Conservation (phyloP, 2,113 vertebrate genomes). For the Silurus meridionalis region DNA sequence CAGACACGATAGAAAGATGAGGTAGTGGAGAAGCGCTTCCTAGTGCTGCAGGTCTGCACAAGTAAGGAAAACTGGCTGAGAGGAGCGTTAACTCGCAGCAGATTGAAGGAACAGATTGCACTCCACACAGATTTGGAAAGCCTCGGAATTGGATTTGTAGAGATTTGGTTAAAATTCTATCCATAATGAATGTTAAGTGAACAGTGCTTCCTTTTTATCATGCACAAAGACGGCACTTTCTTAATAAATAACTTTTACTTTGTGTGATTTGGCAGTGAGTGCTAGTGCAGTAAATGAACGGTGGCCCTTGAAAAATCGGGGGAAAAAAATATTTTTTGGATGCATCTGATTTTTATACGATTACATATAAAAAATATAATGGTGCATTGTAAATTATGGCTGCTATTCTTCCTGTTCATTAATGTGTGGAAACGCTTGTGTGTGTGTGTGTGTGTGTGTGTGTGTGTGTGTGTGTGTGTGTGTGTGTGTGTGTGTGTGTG, state of each 20-base stretch:
- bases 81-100: constrained; percentile 57
- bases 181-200: constrained; percentile 57
- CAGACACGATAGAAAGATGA: constrained; percentile 11
- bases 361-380: background rate
- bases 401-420: background rate
- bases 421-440: background rate
- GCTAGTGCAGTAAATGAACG: background rate
- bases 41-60: constrained; percentile 25
- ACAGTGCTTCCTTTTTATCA: constrained; percentile 34
- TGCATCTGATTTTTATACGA: background rate
- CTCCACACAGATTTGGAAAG: constrained; percentile 60
- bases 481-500: background rate
- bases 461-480: constrained; percentile 20
- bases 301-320: background rate
- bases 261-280: background rate
- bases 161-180: constrained; percentile 60
- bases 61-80: constrained; percentile 48
- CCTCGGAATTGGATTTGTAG: constrained; percentile 62
- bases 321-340: background rate
- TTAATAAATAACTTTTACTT: constrained; percentile 34
- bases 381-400: background rate
- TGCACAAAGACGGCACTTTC: constrained; percentile 38
- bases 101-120: constrained; percentile 67
- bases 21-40: constrained; percentile 18
- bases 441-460: constrained; percentile 32